These are phyloP conservation scores for Charanyca ferruginea DNA, from an alignment of 2,888 invertebrate genomes.

Conservation along the genomic window DNA sequence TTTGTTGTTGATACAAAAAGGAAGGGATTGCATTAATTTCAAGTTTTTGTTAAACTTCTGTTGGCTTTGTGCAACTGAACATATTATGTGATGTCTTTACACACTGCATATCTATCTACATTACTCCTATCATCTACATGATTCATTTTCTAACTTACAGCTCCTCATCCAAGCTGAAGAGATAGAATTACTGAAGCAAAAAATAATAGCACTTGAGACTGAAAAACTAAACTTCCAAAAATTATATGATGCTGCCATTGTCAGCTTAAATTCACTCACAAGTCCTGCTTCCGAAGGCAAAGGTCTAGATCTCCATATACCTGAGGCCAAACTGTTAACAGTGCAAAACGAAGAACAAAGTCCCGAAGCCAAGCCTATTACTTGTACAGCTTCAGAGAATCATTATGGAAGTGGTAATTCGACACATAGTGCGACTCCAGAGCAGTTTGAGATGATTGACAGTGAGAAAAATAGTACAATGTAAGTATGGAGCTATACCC, in stretches of 20 bases:
- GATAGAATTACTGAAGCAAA: conserved; percentile 90
- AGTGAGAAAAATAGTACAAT: conserved; percentile 86
- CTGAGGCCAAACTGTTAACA: conserved; percentile 77
- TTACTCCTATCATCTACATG: neutral
- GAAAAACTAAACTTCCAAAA: conserved; percentile 91
- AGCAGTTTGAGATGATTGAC: conserved; percentile 92
- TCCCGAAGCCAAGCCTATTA: conserved; percentile 78
- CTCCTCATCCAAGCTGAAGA: conserved; percentile 89
- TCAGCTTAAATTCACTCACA: conserved; percentile 86
- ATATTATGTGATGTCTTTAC: no score
- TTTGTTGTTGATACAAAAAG: no score
- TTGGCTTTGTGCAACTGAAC: no score
- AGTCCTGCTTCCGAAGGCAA: conserved; percentile 84
- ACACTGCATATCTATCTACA: no score
- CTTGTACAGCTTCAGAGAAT: conserved; percentile 86
- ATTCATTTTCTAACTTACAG: conserved; percentile 68
- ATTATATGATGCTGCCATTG: conserved; percentile 88
- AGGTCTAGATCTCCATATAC: conserved; percentile 79
- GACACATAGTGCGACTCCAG: conserved; percentile 91
- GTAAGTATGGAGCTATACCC: conserved; percentile 76
- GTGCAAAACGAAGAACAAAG: conserved; percentile 67
- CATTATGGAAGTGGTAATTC: conserved; percentile 89
- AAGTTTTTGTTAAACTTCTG: no score
- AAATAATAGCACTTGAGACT: conserved; percentile 88
- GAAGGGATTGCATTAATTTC: no score